Evolutionary conservation across 2,888 invertebrate species (phyloP).

Genomic region (Siphonodentalium dalli): DNA sequence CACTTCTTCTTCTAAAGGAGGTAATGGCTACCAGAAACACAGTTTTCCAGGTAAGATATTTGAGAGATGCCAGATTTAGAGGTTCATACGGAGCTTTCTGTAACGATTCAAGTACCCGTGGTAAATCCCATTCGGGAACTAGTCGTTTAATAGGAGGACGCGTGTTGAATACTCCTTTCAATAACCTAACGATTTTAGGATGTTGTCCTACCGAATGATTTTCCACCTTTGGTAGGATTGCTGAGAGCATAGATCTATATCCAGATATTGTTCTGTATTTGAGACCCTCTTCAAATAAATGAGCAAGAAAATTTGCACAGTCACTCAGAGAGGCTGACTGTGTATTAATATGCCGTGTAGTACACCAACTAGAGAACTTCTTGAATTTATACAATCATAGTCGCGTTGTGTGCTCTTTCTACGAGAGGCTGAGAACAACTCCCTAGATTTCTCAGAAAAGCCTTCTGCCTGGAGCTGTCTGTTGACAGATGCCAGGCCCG

Average conservation of each 20-base stretch:
- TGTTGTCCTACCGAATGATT: conserved; percentile 8
- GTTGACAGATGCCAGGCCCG: conserved; percentile 12
- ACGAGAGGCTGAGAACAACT: conserved; percentile 3
- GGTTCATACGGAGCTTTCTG: conserved; percentile 8
- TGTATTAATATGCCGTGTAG: conserved; percentile 12
- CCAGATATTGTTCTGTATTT: conserved; percentile 8
- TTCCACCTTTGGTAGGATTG: background rate
- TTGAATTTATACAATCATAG: conserved; percentile 10
- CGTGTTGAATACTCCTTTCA: conserved; percentile 6
- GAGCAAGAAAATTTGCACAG: conserved; percentile 5
- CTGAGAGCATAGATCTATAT: conserved; percentile 8
- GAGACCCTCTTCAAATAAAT: background rate
- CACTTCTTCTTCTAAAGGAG: conserved; percentile 16
- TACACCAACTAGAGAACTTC: conserved; percentile 9
- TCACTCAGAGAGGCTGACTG: conserved; percentile 1
- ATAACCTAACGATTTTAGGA: conserved; percentile 4
- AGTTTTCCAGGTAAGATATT: conserved; percentile 5
- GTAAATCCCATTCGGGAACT: conserved; percentile 5
- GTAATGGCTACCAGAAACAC: conserved; percentile 15
- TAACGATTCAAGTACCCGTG: background rate
- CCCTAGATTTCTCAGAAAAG: conserved; percentile 6
- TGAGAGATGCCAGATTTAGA: background rate
- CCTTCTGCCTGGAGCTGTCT: conserved; percentile 3
- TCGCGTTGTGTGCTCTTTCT: conserved; percentile 6
- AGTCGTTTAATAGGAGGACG: background rate